Base-by-base conservation (phyloP, 2,797 vertebrate genomes). In the Myiotriccus ornatus region DNA sequence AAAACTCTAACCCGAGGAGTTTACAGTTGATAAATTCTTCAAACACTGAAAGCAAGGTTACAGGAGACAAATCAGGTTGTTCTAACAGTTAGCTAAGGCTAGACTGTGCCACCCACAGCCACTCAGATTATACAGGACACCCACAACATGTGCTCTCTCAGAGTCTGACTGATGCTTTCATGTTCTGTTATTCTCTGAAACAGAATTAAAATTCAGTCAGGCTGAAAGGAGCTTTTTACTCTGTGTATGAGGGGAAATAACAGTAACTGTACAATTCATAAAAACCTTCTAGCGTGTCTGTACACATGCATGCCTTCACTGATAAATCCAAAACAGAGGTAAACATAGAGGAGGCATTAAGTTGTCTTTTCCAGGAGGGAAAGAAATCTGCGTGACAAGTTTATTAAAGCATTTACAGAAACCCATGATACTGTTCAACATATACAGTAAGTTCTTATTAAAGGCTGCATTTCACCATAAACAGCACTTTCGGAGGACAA, bases 141-240 rank as follows among this genome's bases (percentile, higher is more conserved):
- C 46, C 60, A 83, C 60, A 57, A 60, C 52, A 49, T 15, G 32
- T 12, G 65, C 3, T 15, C 5, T 24, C 37, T 64, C 69, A 9
- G 52, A 70, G 35, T 18, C 77, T 86, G 77, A 79, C 50, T 55
- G 88, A 93, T 84, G 73, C 50, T 93, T 62, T 81, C 65, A 43
- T 44, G 8, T 52, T 80, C 64, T 44, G 47, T 79, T 87, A 41
- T 69, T 95, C 55, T 65, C 70, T 44, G 35, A 88, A 86, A 90
- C 9, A 57, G 70, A 93, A 88, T 91, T 94, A 88, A 81, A 93
- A 94, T 57, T 68, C 65, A 76, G 83, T 79, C 63, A 73, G 59
- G 90, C 85, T 94, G 90, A 96, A 95, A 94, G 62, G 25, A 74
- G 21, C 65, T 47, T 87, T 94, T 94, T 73, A 25, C 53, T 90